Evolutionary conservation across 2,888 invertebrate species (phyloP).

Genomic region (Bellardia bayeri): DNA sequence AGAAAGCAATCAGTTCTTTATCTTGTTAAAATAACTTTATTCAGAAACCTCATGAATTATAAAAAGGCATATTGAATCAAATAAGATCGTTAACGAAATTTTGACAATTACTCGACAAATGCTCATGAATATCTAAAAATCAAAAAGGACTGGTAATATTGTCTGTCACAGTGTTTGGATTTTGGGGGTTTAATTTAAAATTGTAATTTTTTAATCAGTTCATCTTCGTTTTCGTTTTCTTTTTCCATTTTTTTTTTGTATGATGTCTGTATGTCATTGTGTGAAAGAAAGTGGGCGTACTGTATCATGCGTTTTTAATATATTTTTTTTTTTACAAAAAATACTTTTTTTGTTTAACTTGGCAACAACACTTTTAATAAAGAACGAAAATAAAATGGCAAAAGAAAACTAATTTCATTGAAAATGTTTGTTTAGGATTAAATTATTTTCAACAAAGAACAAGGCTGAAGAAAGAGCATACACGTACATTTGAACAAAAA

Average conservation of each 20-base stretch:
- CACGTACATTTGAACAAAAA: slow-evolving; percentile 6
- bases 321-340: slow-evolving; percentile 16
- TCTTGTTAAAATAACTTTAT: no score
- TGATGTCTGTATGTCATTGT: neutral
- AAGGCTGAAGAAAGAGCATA: neutral
- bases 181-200: slow-evolving; percentile 4
- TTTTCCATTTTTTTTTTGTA: neutral
- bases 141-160: neutral
- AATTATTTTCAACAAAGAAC: neutral
- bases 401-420: slow-evolving; percentile 43
- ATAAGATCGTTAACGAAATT: no score
- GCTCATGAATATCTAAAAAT: no score
- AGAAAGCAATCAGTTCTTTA: no score
- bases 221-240: slow-evolving; percentile 1
- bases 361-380: slow-evolving; percentile 35
- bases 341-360: slow-evolving; percentile 26
- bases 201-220: slow-evolving; percentile 25
- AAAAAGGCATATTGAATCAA: no score
- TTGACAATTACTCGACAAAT: no score
- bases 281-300: slow-evolving; percentile 40
- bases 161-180: neutral
- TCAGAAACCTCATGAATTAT: no score
- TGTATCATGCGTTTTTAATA: slow-evolving; percentile 49
- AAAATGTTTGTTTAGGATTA: slow-evolving; percentile 34
- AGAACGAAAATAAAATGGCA: neutral